Conservation (phyloP, 2,113 vertebrate species). For the Corvus hawaiiensis region DNA sequence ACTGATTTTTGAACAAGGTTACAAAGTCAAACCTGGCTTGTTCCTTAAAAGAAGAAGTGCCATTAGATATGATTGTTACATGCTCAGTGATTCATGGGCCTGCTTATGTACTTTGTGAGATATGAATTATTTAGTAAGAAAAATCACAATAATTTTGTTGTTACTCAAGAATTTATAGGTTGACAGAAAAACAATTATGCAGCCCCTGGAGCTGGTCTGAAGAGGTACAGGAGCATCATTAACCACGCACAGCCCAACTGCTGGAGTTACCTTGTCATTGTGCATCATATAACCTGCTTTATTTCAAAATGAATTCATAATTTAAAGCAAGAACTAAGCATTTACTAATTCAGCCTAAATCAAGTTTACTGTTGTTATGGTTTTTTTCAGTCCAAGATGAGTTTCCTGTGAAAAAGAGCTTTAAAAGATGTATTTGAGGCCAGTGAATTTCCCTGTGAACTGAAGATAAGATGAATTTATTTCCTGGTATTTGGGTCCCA, state of each 20-base stretch:
- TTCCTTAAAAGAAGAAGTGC: slow-evolving; percentile 59
- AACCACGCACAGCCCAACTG: slow-evolving; percentile 4
- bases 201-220: slow-evolving; percentile 79
- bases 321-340: slow-evolving; percentile 23
- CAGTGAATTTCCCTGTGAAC: background rate
- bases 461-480: background rate
- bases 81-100: slow-evolving; percentile 73
- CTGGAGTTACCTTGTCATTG: background rate
- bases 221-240: slow-evolving; percentile 51
- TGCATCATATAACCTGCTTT: background rate
- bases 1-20: slow-evolving; percentile 20
- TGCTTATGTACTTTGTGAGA: slow-evolving; percentile 66
- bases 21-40: slow-evolving; percentile 54
- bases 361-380: background rate
- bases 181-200: slow-evolving; percentile 90
- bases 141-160: slow-evolving; percentile 83
- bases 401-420: background rate
- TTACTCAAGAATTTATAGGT: slow-evolving; percentile 88
- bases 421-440: background rate
- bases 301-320: background rate
- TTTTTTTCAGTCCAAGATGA: background rate
- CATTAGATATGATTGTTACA: slow-evolving; percentile 58
- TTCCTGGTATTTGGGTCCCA: background rate
- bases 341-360: background rate
- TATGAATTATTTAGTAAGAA: slow-evolving; percentile 89